A percentile compares a stretch with the other conserved stretches of the same genome.
These are phyloP conservation scores for Lasioglossum villosulum DNA, from an alignment of 2,888 invertebrate genomes.

Conservation along the genomic window DNA sequence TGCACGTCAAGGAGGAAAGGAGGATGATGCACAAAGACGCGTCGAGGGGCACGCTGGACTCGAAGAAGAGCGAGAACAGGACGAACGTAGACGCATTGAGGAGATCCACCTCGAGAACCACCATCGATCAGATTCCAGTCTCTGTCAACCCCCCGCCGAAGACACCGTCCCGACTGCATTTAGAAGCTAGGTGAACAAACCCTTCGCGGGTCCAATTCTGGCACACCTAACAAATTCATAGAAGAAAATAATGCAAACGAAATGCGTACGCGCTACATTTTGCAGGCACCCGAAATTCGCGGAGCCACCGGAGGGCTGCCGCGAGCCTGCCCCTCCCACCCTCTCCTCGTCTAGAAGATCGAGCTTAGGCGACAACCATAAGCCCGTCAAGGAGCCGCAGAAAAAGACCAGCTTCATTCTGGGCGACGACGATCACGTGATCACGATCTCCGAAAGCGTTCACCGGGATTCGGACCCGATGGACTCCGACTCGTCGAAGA, in stretches of 20 bases:
- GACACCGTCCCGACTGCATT: conserved; percentile 74
- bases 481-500: conserved; percentile 62
- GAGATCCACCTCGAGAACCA: conserved; percentile 66
- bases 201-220: neutral
- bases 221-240: neutral
- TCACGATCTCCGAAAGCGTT: conserved; percentile 15
- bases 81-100: conserved; percentile 65
- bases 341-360: conserved; percentile 62
- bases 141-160: conserved; percentile 26
- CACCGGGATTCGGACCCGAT: conserved; percentile 3
- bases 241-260: too few relatives aligned
- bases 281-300: conserved; percentile 73
- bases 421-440: conserved; percentile 60
- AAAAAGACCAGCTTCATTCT: conserved; percentile 73
- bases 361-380: conserved; percentile 70
- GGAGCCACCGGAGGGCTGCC: conserved; percentile 68
- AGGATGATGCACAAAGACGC: conserved; percentile 70
- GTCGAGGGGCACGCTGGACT: conserved; percentile 72
- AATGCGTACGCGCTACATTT: too few relatives aligned
- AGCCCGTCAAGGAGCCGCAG: conserved; percentile 54
- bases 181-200: conserved; percentile 75
- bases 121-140: conserved; percentile 63
- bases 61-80: conserved; percentile 72
- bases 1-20: conserved; percentile 68
- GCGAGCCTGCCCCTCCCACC: conserved; percentile 54